phyloP scores from a whole-genome alignment of 2,888 invertebrate species.

The Abrostola tripartita region DNA sequence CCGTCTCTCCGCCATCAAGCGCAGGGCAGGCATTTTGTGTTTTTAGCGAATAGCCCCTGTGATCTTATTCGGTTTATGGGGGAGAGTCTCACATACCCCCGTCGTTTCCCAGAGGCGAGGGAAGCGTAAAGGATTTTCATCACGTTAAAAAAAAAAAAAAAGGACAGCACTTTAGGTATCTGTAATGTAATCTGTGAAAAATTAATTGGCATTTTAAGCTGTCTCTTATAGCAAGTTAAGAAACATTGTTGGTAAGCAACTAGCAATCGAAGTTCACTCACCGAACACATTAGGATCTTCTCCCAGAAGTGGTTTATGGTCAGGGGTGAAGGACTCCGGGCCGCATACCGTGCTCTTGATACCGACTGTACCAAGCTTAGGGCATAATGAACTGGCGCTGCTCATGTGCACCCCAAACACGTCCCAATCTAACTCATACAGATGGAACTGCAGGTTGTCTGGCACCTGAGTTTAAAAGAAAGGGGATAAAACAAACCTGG shows the following conservation, averaged over 20 bases:
- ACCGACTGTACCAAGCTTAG: conserved; percentile 92
- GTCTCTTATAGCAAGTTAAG: too few relatives aligned
- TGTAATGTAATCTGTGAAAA: too few relatives aligned
- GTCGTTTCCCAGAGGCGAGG: too few relatives aligned
- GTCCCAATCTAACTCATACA: conserved; percentile 96
- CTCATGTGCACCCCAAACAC: conserved; percentile 93
- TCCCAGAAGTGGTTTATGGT: conserved; percentile 96
- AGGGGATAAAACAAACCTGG: neutral
- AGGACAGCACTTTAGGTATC: too few relatives aligned
- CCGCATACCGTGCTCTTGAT: conserved; percentile 96
- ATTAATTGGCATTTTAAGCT: neutral
- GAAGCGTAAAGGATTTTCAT: too few relatives aligned
- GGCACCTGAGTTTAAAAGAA: conserved; percentile 85
- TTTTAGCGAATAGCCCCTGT: too few relatives aligned
- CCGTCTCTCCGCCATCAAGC: too few relatives aligned
- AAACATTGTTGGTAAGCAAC: too few relatives aligned
- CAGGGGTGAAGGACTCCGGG: conserved; percentile 97
- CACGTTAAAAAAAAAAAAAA: too few relatives aligned
- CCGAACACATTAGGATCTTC: conserved; percentile 90
- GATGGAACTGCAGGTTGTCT: conserved; percentile 93
- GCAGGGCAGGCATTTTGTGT: too few relatives aligned
- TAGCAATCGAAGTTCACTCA: conserved; percentile 56
- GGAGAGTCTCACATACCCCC: too few relatives aligned
- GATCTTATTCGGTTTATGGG: too few relatives aligned
- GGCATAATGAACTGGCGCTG: conserved; percentile 92